Percentiles rank a stretch among this genome's conserved stretches.
phyloP scores from a whole-genome alignment of 2,113 vertebrate genomes.

The Cryptotis parvus region DNA sequence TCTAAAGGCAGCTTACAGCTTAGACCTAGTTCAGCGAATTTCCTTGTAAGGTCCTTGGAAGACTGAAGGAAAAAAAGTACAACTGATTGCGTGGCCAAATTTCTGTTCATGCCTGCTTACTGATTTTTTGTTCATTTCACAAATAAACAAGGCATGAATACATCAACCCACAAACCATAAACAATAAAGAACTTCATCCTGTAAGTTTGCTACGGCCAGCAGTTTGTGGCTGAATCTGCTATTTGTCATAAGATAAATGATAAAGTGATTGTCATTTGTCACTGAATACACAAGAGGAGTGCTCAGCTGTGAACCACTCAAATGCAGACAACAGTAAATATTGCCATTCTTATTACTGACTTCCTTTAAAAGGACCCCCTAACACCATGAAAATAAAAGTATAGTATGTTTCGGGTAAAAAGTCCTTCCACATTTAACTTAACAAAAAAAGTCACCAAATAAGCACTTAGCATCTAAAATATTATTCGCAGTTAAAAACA shows the following conservation, averaged over 20 bases:
- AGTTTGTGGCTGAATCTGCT: constrained; percentile 93
- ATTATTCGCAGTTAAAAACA: constrained; percentile 71
- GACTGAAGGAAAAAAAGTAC: constrained; percentile 83
- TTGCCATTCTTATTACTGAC: constrained; percentile 84
- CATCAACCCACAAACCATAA: constrained; percentile 93
- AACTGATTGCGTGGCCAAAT: constrained; percentile 89
- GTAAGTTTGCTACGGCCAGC: constrained; percentile 94
- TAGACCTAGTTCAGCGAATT: constrained; percentile 90
- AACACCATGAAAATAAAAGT: constrained; percentile 79
- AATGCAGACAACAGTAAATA: constrained; percentile 87
- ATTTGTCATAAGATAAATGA: constrained; percentile 95
- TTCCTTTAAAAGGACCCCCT: constrained; percentile 76
- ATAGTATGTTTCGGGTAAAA: constrained; percentile 68
- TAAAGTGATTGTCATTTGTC: constrained; percentile 94
- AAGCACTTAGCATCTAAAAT: constrained; percentile 59
- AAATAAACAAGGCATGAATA: constrained; percentile 95
- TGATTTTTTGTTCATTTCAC: constrained; percentile 94
- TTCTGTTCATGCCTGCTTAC: constrained; percentile 92
- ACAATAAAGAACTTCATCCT: constrained; percentile 95
- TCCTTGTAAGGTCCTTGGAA: constrained; percentile 89
- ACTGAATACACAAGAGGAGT: constrained; percentile 90
- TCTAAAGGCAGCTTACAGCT: constrained; percentile 87
- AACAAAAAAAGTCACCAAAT: constrained; percentile 61
- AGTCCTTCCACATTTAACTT: constrained; percentile 79
- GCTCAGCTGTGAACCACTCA: constrained; percentile 88